phyloP scores from a whole-genome alignment of 2,113 vertebrate species.

The Megaceryle maxima region DNA sequence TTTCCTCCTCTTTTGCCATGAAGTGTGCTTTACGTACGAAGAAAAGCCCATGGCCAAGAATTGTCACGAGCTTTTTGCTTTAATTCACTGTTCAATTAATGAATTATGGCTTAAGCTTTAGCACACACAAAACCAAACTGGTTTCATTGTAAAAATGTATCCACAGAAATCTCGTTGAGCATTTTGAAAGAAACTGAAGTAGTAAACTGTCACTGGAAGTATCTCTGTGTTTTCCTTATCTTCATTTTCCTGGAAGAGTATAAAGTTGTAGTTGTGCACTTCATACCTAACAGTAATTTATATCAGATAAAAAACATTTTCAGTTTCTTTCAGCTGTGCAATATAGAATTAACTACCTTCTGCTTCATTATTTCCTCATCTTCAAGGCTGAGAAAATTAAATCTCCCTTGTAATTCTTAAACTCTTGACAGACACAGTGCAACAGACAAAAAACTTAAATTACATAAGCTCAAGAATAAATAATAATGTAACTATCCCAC shows the following conservation, averaged over 20 bases:
- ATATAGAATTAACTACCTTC: constrained; percentile 20
- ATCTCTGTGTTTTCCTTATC: neutral
- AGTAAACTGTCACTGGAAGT: neutral
- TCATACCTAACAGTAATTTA: neutral
- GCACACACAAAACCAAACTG: neutral
- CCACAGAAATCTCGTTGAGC: neutral
- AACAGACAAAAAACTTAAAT: neutral
- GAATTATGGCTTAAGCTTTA: neutral
- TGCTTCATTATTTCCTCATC: constrained; percentile 27
- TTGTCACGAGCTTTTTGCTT: neutral
- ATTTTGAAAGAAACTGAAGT: neutral
- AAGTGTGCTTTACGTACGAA: neutral
- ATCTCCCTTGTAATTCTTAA: constrained; percentile 13
- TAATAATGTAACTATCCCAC: neutral
- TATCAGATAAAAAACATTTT: neutral
- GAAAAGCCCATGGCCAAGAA: neutral
- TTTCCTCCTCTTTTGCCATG: neutral
- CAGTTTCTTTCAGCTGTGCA: neutral
- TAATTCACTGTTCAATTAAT: neutral
- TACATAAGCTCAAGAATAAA: neutral
- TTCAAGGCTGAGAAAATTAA: constrained; percentile 18
- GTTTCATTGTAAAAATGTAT: neutral
- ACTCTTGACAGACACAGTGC: neutral
- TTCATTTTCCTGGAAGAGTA: neutral
- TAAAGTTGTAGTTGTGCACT: neutral